Percentiles rank a stretch among this genome's conserved stretches.
These are phyloP conservation scores for Nineta flava DNA, from an alignment of 2,888 invertebrate genomes.

Conservation along the genomic window DNA sequence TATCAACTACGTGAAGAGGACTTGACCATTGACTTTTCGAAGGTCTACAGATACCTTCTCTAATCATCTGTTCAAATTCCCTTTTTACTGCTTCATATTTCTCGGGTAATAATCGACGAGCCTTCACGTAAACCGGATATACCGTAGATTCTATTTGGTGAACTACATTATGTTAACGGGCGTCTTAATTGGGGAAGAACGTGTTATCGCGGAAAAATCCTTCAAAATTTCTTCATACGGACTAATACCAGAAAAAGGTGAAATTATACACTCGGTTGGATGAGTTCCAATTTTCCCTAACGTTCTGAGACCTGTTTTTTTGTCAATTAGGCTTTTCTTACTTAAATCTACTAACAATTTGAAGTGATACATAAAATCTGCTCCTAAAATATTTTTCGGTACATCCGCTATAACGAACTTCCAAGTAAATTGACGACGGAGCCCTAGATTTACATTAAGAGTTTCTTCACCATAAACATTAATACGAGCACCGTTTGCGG, in stretches of 20 bases:
- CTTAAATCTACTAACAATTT: conserved; percentile 9
- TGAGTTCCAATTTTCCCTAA: neutral
- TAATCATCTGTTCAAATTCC: conserved; percentile 18
- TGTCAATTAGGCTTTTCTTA: conserved; percentile 4
- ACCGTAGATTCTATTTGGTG: conserved; percentile 15
- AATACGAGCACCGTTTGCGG: neutral
- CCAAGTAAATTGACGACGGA: conserved; percentile 13
- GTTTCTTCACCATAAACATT: neutral
- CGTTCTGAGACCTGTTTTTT: neutral
- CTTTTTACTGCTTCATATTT: conserved; percentile 15
- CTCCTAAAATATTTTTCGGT: conserved; percentile 11
- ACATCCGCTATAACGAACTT: conserved; percentile 14
- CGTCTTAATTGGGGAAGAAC: neutral
- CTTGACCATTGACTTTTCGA: conserved; percentile 20
- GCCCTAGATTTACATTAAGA: conserved; percentile 11
- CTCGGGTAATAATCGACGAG: conserved; percentile 18
- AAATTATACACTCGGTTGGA: neutral
- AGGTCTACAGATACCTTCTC: conserved; percentile 16
- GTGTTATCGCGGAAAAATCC: conserved; percentile 4
- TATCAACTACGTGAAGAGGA: conserved; percentile 17
- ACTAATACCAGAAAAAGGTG: neutral
- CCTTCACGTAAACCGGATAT: conserved; percentile 9
- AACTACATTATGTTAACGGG: neutral
- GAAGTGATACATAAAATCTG: conserved; percentile 11
- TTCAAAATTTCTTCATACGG: neutral